Conservation (phyloP, 64 coral and sea anemone genomes). For the Anthopleura sola region DNA sequence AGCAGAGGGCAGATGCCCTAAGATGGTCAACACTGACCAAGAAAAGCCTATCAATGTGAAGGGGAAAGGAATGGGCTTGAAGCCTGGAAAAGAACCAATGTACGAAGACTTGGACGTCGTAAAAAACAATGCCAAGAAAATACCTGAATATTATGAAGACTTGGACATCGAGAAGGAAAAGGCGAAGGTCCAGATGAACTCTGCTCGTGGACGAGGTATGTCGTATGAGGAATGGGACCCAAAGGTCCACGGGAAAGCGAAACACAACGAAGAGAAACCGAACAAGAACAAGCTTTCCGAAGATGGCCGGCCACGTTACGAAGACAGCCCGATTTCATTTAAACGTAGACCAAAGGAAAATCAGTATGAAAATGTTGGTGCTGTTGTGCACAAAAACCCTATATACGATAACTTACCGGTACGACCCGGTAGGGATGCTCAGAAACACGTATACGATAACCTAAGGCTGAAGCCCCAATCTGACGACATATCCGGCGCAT, state of each 20-base stretch:
- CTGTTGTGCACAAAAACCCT: not conserved
- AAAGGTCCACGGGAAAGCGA: not conserved
- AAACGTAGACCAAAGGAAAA: not conserved
- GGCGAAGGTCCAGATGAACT: not conserved
- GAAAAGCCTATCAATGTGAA: not conserved
- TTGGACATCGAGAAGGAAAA: not conserved
- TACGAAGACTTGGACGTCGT: not conserved
- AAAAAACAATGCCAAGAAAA: not conserved
- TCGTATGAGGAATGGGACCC: not conserved
- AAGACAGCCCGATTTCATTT: not conserved
- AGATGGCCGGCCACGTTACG: not conserved
- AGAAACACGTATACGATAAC: conserved; percentile 2
- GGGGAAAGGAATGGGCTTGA: not conserved
- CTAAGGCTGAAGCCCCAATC: not conserved
- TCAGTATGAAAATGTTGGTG: not conserved
- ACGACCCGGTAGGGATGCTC: not conserved
- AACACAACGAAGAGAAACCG: not conserved
- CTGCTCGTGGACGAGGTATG: not conserved
- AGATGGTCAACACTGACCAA: not conserved
- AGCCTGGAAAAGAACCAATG: not conserved
- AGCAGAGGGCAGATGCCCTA: not conserved
- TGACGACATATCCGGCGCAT: not conserved
- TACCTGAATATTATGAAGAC: not conserved
- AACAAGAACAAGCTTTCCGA: not conserved
- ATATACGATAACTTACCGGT: not conserved